A percentile compares a stretch with the other conserved stretches of the same genome.
phyloP scores from a whole-genome alignment of 2,797 vertebrate species.

The Sarcophilus harrisii region DNA sequence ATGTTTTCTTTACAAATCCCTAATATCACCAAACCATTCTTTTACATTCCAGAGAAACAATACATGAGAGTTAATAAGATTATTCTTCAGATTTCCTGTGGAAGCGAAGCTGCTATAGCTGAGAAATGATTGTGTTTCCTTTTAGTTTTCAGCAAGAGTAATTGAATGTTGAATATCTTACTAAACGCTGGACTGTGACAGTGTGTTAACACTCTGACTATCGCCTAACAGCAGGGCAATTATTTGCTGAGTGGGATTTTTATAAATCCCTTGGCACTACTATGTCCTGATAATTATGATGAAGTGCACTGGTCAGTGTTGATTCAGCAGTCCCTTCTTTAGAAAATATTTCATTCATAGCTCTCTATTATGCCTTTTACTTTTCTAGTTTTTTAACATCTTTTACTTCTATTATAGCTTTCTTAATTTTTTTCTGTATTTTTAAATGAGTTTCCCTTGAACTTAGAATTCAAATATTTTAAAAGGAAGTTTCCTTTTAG shows the following conservation, averaged over 20 bases:
- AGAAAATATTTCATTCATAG: slow-evolving; percentile 85
- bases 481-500: not conserved
- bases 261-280: slow-evolving; percentile 91
- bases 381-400: slow-evolving; percentile 80
- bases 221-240: slow-evolving; percentile 90
- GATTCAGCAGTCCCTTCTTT: slow-evolving; percentile 90
- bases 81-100: slow-evolving; percentile 76
- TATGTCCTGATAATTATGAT: slow-evolving; percentile 94
- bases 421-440: slow-evolving; percentile 55
- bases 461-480: slow-evolving; percentile 43
- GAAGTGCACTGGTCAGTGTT: slow-evolving; percentile 94
- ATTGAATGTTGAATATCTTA: slow-evolving; percentile 88
- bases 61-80: slow-evolving; percentile 75
- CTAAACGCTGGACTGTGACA: slow-evolving; percentile 87
- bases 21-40: slow-evolving; percentile 64
- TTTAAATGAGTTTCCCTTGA: slow-evolving; percentile 7
- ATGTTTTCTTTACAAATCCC: slow-evolving; percentile 34
- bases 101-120: slow-evolving; percentile 78
- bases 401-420: slow-evolving; percentile 66
- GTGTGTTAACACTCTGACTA: slow-evolving; percentile 86
- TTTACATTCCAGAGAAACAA: slow-evolving; percentile 61
- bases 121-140: slow-evolving; percentile 86
- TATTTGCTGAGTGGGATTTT: slow-evolving; percentile 94
- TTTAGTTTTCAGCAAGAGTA: slow-evolving; percentile 86
- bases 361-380: slow-evolving; percentile 84